A percentile compares a stretch with the other conserved stretches of the same genome.
phyloP scores from a whole-genome alignment of 1,140 invertebrate genomes.

The Frieseomelitta varia region DNA sequence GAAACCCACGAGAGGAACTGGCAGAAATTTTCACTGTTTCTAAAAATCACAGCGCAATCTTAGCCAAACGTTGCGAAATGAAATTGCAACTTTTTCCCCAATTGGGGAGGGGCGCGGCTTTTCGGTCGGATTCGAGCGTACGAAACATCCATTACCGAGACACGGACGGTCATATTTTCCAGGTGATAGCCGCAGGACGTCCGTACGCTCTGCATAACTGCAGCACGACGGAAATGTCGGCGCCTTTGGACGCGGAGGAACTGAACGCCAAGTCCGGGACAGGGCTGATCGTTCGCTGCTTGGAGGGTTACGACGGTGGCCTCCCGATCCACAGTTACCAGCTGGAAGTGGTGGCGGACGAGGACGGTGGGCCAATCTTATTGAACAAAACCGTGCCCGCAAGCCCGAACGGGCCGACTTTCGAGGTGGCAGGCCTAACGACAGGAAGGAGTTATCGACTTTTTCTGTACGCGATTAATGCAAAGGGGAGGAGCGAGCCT shows the following conservation, averaged over 20 bases:
- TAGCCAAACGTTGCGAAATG: background rate
- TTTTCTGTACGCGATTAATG: constrained; percentile 90
- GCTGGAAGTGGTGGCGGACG: constrained; percentile 86
- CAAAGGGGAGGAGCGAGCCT: constrained; percentile 91
- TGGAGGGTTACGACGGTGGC: constrained; percentile 92
- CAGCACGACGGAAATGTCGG: constrained; percentile 82
- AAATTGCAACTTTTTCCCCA: background rate
- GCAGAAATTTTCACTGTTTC: too few relatives aligned
- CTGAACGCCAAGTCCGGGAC: constrained; percentile 76
- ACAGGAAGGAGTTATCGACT: constrained; percentile 89
- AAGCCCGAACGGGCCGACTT: constrained; percentile 81
- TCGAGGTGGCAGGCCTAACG: constrained; percentile 90
- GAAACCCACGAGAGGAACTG: too few relatives aligned
- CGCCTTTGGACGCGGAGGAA: constrained; percentile 69
- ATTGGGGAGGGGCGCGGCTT: too few relatives aligned
- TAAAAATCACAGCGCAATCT: too few relatives aligned
- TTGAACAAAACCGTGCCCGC: constrained; percentile 71
- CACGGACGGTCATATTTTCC: constrained; percentile 26
- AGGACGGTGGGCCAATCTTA: constrained; percentile 65
- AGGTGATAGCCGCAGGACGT: constrained; percentile 85
- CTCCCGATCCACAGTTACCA: constrained; percentile 89
- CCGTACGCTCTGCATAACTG: constrained; percentile 94
- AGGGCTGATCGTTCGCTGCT: constrained; percentile 88
- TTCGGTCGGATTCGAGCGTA: background rate
- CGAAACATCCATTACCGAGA: background rate